Percentiles rank a stretch among this genome's conserved stretches.
These are phyloP conservation scores for Myotis myotis DNA, from an alignment of 2,797 vertebrate genomes.

Conservation along the genomic window DNA sequence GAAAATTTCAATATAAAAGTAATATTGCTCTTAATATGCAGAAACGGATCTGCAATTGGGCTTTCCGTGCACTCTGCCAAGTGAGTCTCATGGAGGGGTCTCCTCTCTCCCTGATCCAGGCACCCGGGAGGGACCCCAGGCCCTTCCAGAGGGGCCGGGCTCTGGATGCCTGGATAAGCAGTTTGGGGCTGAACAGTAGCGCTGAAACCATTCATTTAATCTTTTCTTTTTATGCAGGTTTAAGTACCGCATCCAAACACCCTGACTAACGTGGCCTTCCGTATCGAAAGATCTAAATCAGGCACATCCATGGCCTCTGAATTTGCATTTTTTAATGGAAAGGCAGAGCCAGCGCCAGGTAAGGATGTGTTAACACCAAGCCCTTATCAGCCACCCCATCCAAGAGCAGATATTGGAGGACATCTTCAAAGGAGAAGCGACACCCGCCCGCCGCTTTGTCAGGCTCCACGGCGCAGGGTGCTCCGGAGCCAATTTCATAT, in stretches of 20 bases:
- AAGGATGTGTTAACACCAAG: background rate
- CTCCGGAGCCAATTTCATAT: background rate
- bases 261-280: slow-evolving; percentile 3
- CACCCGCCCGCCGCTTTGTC: background rate
- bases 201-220: background rate
- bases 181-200: background rate
- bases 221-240: background rate
- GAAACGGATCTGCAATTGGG: slow-evolving; percentile 48
- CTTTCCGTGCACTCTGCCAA: background rate
- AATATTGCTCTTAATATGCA: slow-evolving; percentile 69
- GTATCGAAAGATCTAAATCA: background rate
- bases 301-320: background rate
- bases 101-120: background rate
- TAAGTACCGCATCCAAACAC: slow-evolving; percentile 31
- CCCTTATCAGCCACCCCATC: background rate
- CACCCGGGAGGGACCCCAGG: background rate
- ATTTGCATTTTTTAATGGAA: slow-evolving; percentile 47
- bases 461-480: accelerated
- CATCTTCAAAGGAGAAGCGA: background rate
- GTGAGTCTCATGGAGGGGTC: background rate
- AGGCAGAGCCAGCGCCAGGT: background rate
- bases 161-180: slow-evolving; percentile 13
- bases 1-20: slow-evolving; percentile 55
- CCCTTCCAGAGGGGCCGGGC: background rate
- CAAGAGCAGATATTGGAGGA: background rate